Evolutionary conservation across 2,888 invertebrate genomes (phyloP).

Genomic region (Alviniconcha strummeri): DNA sequence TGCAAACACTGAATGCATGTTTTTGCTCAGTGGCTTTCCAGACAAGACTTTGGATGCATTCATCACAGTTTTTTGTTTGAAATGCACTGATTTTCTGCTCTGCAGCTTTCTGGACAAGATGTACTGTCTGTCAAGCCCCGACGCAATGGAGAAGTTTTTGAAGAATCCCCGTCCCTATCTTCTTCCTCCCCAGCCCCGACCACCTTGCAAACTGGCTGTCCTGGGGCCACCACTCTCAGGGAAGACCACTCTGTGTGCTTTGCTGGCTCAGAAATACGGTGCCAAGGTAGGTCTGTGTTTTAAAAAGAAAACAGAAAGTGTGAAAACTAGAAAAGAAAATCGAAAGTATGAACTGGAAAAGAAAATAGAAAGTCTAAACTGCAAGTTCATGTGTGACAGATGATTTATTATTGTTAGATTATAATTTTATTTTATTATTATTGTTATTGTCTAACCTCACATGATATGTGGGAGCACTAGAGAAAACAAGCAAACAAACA

Average conservation of each 20-base stretch:
- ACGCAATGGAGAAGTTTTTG: conserved; percentile 71
- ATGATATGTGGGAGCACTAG: too few relatives aligned
- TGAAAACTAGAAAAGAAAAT: too few relatives aligned
- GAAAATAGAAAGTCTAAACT: too few relatives aligned
- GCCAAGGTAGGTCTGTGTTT: conserved; percentile 62
- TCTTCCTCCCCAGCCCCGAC: conserved; percentile 70
- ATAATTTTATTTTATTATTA: too few relatives aligned
- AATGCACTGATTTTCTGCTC: not conserved
- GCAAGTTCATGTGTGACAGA: too few relatives aligned
- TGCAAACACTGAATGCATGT: not conserved
- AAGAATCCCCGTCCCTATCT: conserved; percentile 73
- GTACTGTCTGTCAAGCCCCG: conserved; percentile 70
- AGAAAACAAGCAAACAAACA: too few relatives aligned
- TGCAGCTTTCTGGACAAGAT: conserved; percentile 73
- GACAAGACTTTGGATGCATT: too few relatives aligned
- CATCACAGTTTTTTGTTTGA: too few relatives aligned
- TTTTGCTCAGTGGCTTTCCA: not conserved
- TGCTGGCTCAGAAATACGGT: conserved; percentile 70
- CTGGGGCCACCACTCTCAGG: conserved; percentile 70
- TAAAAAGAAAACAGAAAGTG: too few relatives aligned
- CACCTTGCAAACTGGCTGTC: conserved; percentile 71
- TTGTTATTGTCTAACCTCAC: too few relatives aligned
- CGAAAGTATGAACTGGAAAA: too few relatives aligned
- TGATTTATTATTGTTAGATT: too few relatives aligned
- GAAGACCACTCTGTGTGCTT: conserved; percentile 67